Conservation (phyloP, 2,113 vertebrate species). For the Otis tarda region DNA sequence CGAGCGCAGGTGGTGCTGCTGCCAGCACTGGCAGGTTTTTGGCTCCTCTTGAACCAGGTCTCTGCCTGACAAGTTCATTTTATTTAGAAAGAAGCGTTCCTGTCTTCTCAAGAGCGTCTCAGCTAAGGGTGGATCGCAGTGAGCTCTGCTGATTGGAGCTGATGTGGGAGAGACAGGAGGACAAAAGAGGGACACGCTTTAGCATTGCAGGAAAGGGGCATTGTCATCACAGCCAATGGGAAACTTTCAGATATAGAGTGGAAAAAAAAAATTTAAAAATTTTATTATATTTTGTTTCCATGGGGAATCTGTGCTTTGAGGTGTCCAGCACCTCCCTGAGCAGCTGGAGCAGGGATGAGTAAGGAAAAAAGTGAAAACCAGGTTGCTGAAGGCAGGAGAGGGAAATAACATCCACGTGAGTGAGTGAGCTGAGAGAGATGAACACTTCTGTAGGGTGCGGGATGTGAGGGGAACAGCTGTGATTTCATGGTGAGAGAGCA, state of each 20-base stretch:
- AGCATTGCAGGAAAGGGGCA: not conserved
- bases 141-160: not conserved
- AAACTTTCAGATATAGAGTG: not conserved
- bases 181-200: not conserved
- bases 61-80: not conserved
- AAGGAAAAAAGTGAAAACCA: not conserved
- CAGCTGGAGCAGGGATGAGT: not conserved
- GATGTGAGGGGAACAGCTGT: not conserved
- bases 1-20: not conserved
- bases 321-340: not conserved
- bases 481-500: not conserved
- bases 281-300: not conserved
- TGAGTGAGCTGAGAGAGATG: not conserved
- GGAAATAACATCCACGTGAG: not conserved
- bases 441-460: not conserved
- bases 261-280: too few species aligned
- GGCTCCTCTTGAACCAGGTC: not conserved
- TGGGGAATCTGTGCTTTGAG: not conserved
- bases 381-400: not conserved
- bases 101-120: not conserved
- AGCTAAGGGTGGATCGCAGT: not conserved
- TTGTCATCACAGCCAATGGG: not conserved
- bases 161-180: not conserved
- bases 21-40: not conserved
- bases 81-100: not conserved